Conservation (phyloP, 2,797 vertebrate species). For the Pseudocheirus occidentalis region DNA sequence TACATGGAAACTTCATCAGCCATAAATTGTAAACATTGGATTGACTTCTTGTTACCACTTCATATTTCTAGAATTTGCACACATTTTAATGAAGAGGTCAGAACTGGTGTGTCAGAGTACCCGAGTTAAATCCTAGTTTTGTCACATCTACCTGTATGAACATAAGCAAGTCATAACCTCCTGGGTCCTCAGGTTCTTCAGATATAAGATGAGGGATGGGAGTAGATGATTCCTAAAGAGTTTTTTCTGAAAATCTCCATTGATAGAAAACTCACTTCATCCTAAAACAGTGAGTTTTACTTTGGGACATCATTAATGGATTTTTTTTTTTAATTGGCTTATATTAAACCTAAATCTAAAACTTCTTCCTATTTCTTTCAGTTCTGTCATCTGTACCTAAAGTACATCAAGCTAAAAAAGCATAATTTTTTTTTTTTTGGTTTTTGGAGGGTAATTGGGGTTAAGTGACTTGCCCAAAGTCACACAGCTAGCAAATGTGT, state of each 20-base stretch:
- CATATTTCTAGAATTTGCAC: not conserved
- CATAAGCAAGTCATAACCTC: not conserved
- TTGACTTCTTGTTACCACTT: not conserved
- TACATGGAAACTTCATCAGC: not conserved
- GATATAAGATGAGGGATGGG: not conserved
- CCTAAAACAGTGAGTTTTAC: not conserved
- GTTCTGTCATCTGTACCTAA: not conserved
- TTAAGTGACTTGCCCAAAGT: too few species aligned
- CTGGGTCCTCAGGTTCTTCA: not conserved
- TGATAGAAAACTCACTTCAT: not conserved
- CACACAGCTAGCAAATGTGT: too few species aligned
- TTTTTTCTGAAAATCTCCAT: not conserved
- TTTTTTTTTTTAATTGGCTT: not conserved
- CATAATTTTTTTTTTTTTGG: too few species aligned
- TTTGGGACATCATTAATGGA: not conserved
- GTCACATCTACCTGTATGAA: not conserved
- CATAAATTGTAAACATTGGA: not conserved
- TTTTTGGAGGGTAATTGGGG: too few species aligned
- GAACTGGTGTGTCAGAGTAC: not conserved
- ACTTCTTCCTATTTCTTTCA: not conserved
- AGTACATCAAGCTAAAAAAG: not conserved
- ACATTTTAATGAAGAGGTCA: not conserved
- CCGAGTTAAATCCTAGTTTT: not conserved
- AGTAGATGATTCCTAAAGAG: not conserved
- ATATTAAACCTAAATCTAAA: not conserved